Percentiles rank a stretch among this genome's conserved stretches.
Conservation (phyloP, 2,888 invertebrate species). For the Lordiphosa andalusiaca region DNA sequence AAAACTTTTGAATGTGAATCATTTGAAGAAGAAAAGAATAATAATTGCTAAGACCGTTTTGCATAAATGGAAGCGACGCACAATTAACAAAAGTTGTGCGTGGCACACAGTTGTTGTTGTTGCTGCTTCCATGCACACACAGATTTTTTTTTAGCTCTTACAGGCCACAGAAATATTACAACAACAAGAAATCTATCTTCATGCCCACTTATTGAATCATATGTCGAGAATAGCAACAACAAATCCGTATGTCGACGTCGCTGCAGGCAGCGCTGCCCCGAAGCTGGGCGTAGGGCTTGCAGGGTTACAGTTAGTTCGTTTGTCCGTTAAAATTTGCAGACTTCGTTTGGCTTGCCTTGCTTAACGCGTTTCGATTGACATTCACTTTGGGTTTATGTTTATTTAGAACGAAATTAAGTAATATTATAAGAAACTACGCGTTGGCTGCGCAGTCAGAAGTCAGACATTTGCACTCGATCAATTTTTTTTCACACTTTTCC, state of each 20-base stretch:
- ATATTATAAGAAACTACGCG: conserved; percentile 60
- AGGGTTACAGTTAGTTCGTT: no score
- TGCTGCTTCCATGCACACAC: conserved; percentile 25
- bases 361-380: background rate
- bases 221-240: conserved; percentile 79
- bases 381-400: conserved; percentile 9
- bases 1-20: background rate
- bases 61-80: conserved; percentile 50
- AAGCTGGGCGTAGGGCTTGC: background rate
- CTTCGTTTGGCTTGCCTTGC: no score
- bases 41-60: conserved; percentile 35
- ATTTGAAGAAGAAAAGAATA: background rate
- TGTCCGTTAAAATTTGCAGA: no score
- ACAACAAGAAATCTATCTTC: conserved; percentile 32
- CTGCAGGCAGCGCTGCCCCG: conserved; percentile 36
- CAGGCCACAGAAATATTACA: conserved; percentile 59
- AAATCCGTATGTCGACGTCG: conserved; percentile 49
- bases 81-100: conserved; percentile 27
- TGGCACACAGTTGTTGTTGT: conserved; percentile 29
- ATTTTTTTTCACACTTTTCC: background rate
- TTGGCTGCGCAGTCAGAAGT: conserved; percentile 50
- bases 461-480: background rate
- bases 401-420: conserved; percentile 9
- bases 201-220: conserved; percentile 75
- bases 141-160: conserved; percentile 48